Evolutionary conservation across 2,888 invertebrate genomes (phyloP).

Genomic region (Itoplectis maculator): DNA sequence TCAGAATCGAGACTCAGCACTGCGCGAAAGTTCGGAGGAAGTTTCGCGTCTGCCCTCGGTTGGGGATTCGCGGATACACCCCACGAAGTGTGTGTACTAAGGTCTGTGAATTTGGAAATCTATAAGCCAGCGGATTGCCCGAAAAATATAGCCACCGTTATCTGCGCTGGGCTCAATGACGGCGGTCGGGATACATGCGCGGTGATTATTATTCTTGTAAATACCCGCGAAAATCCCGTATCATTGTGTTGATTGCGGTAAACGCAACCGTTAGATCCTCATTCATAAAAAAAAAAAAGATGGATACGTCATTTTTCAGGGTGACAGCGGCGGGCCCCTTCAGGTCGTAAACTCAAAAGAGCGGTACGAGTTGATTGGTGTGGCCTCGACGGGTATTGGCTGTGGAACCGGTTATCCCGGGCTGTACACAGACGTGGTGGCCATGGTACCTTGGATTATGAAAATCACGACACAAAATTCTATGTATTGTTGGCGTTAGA

Average conservation of each 20-base stretch:
- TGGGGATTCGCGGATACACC: slow-evolving; percentile 71
- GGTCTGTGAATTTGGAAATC: slow-evolving; percentile 64
- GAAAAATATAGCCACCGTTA: slow-evolving; percentile 54
- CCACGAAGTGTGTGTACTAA: slow-evolving; percentile 62
- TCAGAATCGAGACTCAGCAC: slow-evolving; percentile 51
- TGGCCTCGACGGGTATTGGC: slow-evolving; percentile 69
- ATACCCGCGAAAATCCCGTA: background rate
- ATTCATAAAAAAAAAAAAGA: slow-evolving; percentile 20
- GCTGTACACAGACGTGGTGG: slow-evolving; percentile 71
- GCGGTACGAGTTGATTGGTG: slow-evolving; percentile 71
- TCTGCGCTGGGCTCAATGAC: slow-evolving; percentile 69
- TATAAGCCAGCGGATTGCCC: slow-evolving; percentile 63
- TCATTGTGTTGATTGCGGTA: background rate
- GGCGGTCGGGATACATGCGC: slow-evolving; percentile 67
- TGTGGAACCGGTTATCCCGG: slow-evolving; percentile 71
- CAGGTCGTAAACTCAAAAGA: slow-evolving; percentile 65
- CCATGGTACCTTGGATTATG: slow-evolving; percentile 71
- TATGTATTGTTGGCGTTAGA: slow-evolving; percentile 72
- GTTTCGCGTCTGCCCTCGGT: slow-evolving; percentile 67
- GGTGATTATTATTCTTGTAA: slow-evolving; percentile 44
- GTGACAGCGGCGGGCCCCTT: slow-evolving; percentile 75
- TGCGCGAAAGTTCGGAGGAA: slow-evolving; percentile 56
- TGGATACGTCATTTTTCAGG: slow-evolving; percentile 52
- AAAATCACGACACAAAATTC: slow-evolving; percentile 69
- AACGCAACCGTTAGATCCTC: background rate